A percentile compares a stretch with the other conserved stretches of the same genome.
Evolutionary conservation across 2,113 vertebrate genomes (phyloP).

Genomic region (Excalfactoria chinensis): DNA sequence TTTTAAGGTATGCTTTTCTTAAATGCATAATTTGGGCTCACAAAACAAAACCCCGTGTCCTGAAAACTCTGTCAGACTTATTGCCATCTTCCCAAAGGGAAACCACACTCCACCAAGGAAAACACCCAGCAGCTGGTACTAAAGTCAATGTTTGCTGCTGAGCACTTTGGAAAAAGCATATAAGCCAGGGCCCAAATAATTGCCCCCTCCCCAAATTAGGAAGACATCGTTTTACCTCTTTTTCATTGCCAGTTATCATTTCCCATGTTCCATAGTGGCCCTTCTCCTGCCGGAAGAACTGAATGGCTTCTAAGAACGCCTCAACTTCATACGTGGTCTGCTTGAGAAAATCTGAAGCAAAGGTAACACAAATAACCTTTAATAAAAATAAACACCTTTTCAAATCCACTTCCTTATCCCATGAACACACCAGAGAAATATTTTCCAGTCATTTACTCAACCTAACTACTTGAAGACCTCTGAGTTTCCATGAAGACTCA

Average conservation of each 20-base stretch:
- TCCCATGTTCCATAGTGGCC: slow-evolving; percentile 86
- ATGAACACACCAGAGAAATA: background rate
- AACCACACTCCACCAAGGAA: slow-evolving; percentile 3
- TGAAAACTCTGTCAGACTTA: background rate
- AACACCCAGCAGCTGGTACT: slow-evolving; percentile 28
- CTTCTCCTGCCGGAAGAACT: slow-evolving; percentile 89
- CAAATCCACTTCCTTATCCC: background rate
- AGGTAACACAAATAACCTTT: background rate
- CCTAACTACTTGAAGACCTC: background rate
- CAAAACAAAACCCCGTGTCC: background rate
- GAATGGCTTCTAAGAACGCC: slow-evolving; percentile 89
- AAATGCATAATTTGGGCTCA: background rate
- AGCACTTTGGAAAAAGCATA: background rate
- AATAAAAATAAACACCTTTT: background rate
- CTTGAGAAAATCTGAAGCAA: slow-evolving; percentile 86
- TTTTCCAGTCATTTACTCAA: background rate
- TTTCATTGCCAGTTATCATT: slow-evolving; percentile 87
- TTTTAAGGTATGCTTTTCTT: background rate
- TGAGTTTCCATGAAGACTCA: background rate
- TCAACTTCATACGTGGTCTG: slow-evolving; percentile 85
- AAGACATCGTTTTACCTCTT: slow-evolving; percentile 76
- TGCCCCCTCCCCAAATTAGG: no score
- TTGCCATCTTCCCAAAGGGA: background rate
- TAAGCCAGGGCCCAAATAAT: background rate
- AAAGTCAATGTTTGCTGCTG: slow-evolving; percentile 33